Percentiles rank a stretch among this genome's conserved stretches.
phyloP scores from a whole-genome alignment of 2,888 invertebrate species.

The Campoplex nolae region DNA sequence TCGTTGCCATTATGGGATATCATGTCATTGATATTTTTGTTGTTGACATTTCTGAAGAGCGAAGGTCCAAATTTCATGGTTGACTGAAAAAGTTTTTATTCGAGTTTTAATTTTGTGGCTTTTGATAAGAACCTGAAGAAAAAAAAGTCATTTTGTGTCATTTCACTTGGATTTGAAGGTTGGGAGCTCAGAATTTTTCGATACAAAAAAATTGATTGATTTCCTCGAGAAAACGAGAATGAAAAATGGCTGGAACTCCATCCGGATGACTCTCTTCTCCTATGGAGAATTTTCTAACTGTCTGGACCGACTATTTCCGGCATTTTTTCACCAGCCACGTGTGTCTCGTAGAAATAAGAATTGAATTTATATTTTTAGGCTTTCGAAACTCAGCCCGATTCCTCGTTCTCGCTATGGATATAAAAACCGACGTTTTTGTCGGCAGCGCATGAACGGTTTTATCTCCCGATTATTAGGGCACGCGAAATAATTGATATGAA shows the following conservation, averaged over 20 bases:
- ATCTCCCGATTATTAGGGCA: slow-evolving; percentile 4
- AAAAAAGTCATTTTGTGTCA: neutral
- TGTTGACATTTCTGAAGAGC: neutral
- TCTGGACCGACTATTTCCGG: neutral
- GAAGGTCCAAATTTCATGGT: neutral
- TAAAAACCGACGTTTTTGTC: neutral
- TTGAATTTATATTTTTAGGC: neutral
- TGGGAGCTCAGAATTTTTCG: neutral
- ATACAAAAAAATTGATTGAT: neutral
- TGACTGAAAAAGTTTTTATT: neutral
- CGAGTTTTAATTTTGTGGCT: neutral
- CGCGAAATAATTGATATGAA: neutral
- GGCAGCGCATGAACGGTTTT: neutral
- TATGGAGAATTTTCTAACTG: neutral
- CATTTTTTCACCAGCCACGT: neutral
- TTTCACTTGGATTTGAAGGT: neutral
- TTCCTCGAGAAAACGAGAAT: too few species aligned
- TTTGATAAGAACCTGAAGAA: neutral
- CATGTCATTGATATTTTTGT: neutral
- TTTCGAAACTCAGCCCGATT: neutral
- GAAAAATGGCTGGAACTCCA: neutral
- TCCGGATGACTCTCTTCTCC: neutral
- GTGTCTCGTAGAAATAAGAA: neutral
- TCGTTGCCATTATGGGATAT: neutral
- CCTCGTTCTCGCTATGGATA: neutral